Evolutionary conservation across 2,888 invertebrate species (phyloP), one percentile per base, ranked within the genome.

Genomic region (Archaeoteleia sp.): DNA sequence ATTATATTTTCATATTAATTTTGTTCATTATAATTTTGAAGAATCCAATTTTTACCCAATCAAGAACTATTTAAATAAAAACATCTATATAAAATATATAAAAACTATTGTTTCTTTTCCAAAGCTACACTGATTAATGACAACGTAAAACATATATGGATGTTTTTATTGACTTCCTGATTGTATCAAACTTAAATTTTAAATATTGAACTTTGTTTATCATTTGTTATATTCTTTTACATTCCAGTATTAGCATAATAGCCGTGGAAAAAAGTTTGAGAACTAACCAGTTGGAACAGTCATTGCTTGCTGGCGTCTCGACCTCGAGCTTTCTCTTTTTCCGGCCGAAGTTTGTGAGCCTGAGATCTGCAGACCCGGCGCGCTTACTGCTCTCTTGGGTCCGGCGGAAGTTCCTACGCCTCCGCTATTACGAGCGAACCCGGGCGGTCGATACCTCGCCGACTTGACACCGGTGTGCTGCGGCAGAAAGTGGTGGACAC

Each of bases 361-460:
- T 15, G 86, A 83, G 25, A 89, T 91, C 72, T 93, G 93, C 27
- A 94, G 87, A 0, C 93, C 93, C 1, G 93, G 92, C 0, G 92
- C 92, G 10, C 92, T 92, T 5, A 91, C 90, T 0, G 93, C 91
- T 23, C 94, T 87, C 73, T 93, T 93, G 0, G 93, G 91, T 57
- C 87, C 86, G n/a, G 81, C 77, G 35, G 85, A 82, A 2, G 85
- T 72, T 1, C 68, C 71, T 2, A 71, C 49, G 34, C 74, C 74
- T 10, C 79, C 77, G 63, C 85, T 86, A 69, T 87, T 87, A 34
- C 92, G 89, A 25, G 90, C 89, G 86, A 92, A 93, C 1, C 93
- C 95, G 0, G 95, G 95, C 1, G 95, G 94, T 2, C 95, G 88
- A 84, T 95, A 95, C 29, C 95, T 88, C 32, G 95, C 95, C 46